Conservation (phyloP, 2,113 vertebrate genomes). For the Thomomys bottae region DNA sequence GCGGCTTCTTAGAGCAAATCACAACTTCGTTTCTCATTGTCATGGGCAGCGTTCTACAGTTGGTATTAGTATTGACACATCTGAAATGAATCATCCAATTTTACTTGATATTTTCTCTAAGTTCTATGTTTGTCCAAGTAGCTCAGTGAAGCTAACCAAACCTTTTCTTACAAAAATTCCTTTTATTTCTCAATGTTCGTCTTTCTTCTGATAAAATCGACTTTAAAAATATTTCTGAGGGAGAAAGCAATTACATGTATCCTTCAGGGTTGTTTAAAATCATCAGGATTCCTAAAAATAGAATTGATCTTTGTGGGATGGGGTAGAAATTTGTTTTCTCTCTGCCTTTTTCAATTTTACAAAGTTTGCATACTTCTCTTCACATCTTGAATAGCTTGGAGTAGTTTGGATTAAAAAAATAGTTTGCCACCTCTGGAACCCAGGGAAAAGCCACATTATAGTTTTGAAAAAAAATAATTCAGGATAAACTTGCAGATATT, state of each 20-base stretch:
- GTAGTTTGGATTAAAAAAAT: neutral
- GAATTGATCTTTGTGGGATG: neutral
- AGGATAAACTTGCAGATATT: conserved; percentile 16
- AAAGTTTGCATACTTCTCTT: neutral
- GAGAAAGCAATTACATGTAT: neutral
- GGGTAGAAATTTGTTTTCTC: neutral
- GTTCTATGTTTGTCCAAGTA: conserved; percentile 22
- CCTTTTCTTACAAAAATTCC: neutral
- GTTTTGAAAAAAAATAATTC: conserved; percentile 56
- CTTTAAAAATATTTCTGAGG: neutral
- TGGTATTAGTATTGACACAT: neutral
- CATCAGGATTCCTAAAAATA: neutral
- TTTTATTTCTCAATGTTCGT: conserved; percentile 33
- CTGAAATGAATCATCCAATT: neutral
- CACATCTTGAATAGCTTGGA: neutral
- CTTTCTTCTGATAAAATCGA: neutral
- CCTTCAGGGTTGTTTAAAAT: conserved; percentile 19
- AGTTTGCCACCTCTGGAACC: neutral
- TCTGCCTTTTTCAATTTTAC: neutral
- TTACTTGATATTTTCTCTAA: neutral
- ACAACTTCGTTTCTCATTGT: neutral
- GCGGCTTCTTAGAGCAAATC: neutral
- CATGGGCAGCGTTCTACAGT: neutral
- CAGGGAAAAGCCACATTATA: neutral
- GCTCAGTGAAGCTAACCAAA: neutral